These are phyloP conservation scores for Premnoplex brunnescens DNA, from an alignment of 2,797 vertebrate genomes.

Conservation along the genomic window DNA sequence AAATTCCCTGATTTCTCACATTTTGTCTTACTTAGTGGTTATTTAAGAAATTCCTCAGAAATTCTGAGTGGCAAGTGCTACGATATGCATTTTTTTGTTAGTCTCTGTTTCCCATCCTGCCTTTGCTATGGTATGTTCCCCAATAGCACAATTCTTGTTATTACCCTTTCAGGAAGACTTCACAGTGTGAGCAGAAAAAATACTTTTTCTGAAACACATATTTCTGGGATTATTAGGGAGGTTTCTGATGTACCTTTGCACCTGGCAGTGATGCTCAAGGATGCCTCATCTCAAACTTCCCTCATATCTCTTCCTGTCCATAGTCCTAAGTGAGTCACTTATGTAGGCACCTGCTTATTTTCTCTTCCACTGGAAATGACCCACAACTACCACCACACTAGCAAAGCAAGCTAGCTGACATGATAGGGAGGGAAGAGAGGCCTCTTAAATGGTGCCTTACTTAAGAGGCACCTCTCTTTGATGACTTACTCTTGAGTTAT, in stretches of 20 bases:
- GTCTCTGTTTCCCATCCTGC: neutral
- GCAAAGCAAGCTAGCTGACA: neutral
- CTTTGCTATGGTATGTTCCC: neutral
- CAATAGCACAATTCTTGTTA: neutral
- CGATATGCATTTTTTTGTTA: accelerated
- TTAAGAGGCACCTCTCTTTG: neutral
- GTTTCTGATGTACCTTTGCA: neutral
- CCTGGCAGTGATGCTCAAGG: neutral
- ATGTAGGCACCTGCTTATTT: neutral
- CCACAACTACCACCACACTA: neutral
- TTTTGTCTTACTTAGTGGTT: neutral
- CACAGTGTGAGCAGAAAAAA: neutral
- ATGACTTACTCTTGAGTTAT: neutral
- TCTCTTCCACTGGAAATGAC: neutral
- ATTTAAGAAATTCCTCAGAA: neutral
- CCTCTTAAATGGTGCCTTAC: neutral
- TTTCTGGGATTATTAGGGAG: neutral
- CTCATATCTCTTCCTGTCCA: neutral
- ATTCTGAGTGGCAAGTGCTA: neutral
- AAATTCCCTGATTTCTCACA: neutral
- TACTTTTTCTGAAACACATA: accelerated
- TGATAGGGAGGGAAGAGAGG: neutral
- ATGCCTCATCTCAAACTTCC: neutral
- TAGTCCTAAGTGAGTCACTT: neutral
- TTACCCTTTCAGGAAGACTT: neutral